Base-by-base conservation (phyloP, 2,888 invertebrate genomes). In the Eugnorisma glareosa region DNA sequence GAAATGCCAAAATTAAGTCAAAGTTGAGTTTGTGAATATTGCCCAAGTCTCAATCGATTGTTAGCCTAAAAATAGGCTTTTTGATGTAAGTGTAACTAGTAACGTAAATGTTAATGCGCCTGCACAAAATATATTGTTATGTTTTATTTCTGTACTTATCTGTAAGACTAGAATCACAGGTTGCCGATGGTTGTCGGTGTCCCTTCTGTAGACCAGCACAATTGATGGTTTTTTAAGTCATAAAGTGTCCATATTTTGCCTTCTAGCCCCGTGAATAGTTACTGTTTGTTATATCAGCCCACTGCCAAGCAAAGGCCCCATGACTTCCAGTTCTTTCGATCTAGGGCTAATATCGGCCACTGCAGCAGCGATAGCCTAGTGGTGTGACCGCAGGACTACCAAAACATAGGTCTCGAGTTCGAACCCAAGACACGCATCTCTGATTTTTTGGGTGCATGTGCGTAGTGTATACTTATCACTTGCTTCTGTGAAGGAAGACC, bases 41-140 rank as follows among this genome's bases (percentile, higher is more conserved):
- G n/a, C 15, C 40, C 40, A 15, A 54, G n/a, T 67, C n/a, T 18
- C 64, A 70, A 54, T 69, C 24, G 21, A 64, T 69, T 67, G 63
- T 64, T 67, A 11, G 84, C 74, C 72, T 77, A 81, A 54, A 75
- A 57, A 72, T 72, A 71, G 59, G 80, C 64, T 74, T 21, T 71
- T 75, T 69, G n/a, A 59, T 63, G n/a, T 79, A 83, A 63, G 72
- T 59, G 59, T 76, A 70, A 63, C 57, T 59, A 72, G 18, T 7
- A 64, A 31, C 15, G 37, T 69, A 59, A 35, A 43, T 67, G 31
- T 24, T 7, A 43, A 66, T n/a, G 51, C 51, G 66, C 63, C 63
- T 77, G 83, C 64, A 70, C 81, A 73, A n/a, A 84, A n/a, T 35
- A n/a, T 35, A 73, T 81, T 35, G 24, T 63, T 11, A 31, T 31